phyloP scores from a whole-genome alignment of 1,140 invertebrate genomes.

The Lysiphlebus fabarum region DNA sequence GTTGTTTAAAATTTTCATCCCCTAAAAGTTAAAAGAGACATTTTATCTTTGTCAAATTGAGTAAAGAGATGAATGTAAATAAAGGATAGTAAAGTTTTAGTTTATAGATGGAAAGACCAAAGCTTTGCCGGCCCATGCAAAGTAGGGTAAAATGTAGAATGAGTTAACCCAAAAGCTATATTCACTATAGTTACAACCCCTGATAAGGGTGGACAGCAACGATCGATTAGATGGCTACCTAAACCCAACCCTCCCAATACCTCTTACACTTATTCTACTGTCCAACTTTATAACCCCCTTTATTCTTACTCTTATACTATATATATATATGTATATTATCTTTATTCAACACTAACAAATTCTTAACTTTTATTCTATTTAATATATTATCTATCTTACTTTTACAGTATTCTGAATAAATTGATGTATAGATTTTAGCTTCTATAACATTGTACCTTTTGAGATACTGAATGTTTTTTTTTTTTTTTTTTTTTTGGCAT shows the following conservation, averaged over 20 bases:
- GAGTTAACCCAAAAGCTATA: constrained; percentile 23
- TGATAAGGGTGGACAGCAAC: constrained; percentile 58
- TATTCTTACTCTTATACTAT: constrained; percentile 28
- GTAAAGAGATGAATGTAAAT: constrained; percentile 25
- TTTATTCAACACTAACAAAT: background rate
- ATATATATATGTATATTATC: no score
- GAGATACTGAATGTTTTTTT: no score
- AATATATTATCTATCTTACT: no score
- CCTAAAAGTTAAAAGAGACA: no score
- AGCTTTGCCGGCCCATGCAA: constrained; percentile 54
- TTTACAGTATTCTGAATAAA: no score
- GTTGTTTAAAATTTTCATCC: background rate
- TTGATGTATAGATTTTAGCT: no score
- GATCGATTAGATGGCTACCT: constrained; percentile 56
- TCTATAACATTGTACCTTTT: no score
- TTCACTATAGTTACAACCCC: constrained; percentile 43
- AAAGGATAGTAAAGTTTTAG: constrained; percentile 19
- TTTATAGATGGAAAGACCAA: constrained; percentile 15
- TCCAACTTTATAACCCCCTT: constrained; percentile 38
- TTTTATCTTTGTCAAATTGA: background rate
- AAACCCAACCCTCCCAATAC: constrained; percentile 31
- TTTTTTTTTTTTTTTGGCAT: no score
- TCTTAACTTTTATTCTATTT: no score
- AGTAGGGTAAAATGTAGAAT: constrained; percentile 36
- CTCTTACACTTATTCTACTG: constrained; percentile 30